These are phyloP conservation scores for Aphyosemion australe DNA, from an alignment of 2,113 vertebrate genomes.

Conservation along the genomic window DNA sequence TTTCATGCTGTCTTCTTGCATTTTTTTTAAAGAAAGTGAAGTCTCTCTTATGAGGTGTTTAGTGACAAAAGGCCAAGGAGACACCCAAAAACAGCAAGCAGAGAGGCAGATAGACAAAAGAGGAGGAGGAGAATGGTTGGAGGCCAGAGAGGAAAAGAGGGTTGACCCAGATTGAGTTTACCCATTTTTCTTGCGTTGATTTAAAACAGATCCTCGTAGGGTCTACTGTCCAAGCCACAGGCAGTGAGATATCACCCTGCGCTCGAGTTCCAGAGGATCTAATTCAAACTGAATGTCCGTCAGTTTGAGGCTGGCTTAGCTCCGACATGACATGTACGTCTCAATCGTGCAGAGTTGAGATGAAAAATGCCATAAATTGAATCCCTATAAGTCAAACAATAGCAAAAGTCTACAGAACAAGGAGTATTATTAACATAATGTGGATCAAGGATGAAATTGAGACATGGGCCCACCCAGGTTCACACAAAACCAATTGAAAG, in stretches of 20 bases:
- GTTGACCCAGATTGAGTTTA: conserved; percentile 55
- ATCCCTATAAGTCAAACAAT: conserved; percentile 9
- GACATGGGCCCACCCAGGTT: conserved; percentile 41
- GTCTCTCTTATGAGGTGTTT: conserved; percentile 70
- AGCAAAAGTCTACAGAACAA: not conserved
- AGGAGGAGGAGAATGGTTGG: conserved; percentile 1
- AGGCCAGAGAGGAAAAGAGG: conserved; percentile 15
- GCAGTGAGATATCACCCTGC: conserved; percentile 56
- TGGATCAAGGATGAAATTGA: conserved; percentile 37
- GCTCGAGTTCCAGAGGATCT: conserved; percentile 40
- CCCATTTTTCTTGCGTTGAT: conserved; percentile 63
- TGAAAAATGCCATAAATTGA: not conserved
- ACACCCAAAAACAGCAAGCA: conserved; percentile 37
- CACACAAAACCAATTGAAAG: conserved; percentile 41
- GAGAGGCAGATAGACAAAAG: conserved; percentile 32
- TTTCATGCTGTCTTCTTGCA: conserved; percentile 28
- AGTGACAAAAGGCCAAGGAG: conserved; percentile 61
- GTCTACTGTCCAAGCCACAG: conserved; percentile 55
- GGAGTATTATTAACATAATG: conserved; percentile 11
- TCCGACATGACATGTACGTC: conserved; percentile 26
- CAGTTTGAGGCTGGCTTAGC: conserved; percentile 28
- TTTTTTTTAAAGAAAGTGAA: conserved; percentile 41
- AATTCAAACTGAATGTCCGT: conserved; percentile 56
- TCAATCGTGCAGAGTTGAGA: conserved; percentile 34
- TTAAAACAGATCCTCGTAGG: conserved; percentile 65